Conservation (phyloP, 2,888 invertebrate species). For the Dioctria rufipes region DNA sequence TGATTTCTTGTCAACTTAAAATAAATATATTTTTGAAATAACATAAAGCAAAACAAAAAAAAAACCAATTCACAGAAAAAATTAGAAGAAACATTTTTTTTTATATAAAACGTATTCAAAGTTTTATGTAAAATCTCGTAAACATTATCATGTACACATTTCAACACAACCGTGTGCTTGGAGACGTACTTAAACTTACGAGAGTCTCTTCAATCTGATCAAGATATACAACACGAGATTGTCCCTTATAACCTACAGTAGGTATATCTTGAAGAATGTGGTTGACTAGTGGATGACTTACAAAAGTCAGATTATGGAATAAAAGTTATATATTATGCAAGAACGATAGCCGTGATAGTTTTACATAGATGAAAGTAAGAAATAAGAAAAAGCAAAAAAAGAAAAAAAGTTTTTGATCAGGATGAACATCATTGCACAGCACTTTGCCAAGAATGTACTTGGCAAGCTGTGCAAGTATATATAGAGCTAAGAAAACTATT, state of each 20-base stretch:
- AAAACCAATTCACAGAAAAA: background rate
- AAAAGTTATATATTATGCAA: background rate
- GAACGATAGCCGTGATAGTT: background rate
- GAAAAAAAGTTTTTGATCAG: slow-evolving; percentile 27
- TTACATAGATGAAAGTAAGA: too few species aligned
- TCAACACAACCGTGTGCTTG: background rate
- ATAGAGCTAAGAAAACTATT: slow-evolving; percentile 4
- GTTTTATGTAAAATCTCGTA: background rate
- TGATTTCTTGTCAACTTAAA: background rate
- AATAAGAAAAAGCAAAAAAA: background rate
- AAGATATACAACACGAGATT: slow-evolving; percentile 11
- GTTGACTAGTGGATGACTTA: background rate
- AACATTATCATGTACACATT: background rate
- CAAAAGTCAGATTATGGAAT: slow-evolving; percentile 3
- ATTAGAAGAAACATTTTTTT: background rate
- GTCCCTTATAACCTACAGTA: too few species aligned
- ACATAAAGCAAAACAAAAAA: background rate
- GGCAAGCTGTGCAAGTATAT: background rate
- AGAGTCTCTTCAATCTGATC: slow-evolving; percentile 16
- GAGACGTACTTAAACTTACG: slow-evolving; percentile 2
- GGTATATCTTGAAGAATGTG: background rate
- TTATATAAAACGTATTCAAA: background rate
- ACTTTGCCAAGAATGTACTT: slow-evolving; percentile 32
- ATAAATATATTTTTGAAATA: too few species aligned
- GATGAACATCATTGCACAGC: slow-evolving; percentile 6